Evolutionary conservation across 2,797 vertebrate species (phyloP), one percentile per base, ranked within the genome.

Genomic region (Sebastes nivosus): DNA sequence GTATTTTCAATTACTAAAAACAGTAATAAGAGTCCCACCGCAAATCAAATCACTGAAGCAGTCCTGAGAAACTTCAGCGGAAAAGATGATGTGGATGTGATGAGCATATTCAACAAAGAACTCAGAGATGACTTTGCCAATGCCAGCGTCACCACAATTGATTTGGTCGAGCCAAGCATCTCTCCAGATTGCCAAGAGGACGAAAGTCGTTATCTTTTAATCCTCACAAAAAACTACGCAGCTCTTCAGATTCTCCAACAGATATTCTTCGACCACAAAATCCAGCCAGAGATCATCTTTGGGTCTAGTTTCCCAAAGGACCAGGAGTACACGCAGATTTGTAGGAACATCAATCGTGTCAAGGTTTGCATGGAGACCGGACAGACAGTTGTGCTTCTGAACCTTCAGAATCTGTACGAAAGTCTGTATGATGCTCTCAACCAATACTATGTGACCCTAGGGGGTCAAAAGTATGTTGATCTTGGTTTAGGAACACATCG

Each of bases 251-350:
- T 99, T 84, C 95, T 99, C 1, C 97, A 98, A 77, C 94, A 96
- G 72, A 63, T 7, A 0, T 94, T 97, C 7, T 95, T 93, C 27
- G 24, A 24, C 24, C 87, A 82, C 30, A 75, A 75, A 3, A 93
- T 86, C 52, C 94, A 95, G 64, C 96, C 97, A 5, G 96, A 98
- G 84, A 96, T 98, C 38, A 97, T 98, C 81, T 99, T 98, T 58
- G 97, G 97, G 9, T 99, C 97, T 16, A 96, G 97, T 60, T 99
- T 99, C 72, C 97, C 97, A 0, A 96, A 94, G 68, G 97, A 99
- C 86, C 97, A 98, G 20, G 97, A 98, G 27, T 98, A 99, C 32
- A 96, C 97, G 1, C 97, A 98, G 83, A 81, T 98, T 71, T 98
- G 97, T 86, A 91, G 95, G 4, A 97, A 96, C 84, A 97, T 98